Base-by-base conservation (phyloP, 2,888 invertebrate species). In the Seira sanloemensis region DNA sequence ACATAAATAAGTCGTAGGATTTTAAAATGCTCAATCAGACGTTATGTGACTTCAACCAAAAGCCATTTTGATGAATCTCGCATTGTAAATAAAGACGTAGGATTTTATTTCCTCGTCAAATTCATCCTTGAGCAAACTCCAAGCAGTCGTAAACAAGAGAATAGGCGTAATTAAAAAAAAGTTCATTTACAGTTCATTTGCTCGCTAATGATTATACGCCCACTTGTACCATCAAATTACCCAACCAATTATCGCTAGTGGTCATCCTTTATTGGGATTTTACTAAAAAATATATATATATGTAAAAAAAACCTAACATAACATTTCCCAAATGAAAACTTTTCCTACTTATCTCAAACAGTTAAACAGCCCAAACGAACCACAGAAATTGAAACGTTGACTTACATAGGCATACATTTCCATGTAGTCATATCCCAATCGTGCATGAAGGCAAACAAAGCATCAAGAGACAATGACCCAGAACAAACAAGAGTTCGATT, bases 381-480 rank as follows among this genome's bases (percentile, higher is more conserved):
- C 12, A 46, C 0, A 58, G 54, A 54, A 7, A 73, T 18, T 18
- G 27, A 37, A 67, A 69, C 16, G 37, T 4, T 12, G 37, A 4
- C 37, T 37, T 4, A 37, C 12, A 37, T 37, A 37, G 12, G 12
- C n/a, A n/a, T n/a, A n/a, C n/a, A n/a, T n/a, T n/a, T n/a, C 4
- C 37, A 37, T 37, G 37, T 37, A 37, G 12, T 37, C 37, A n/a
- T n/a, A 37, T 37, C 37, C 37, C 12, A 37, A 7, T 37, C 37
- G 12, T 7, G 37, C 12, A 37, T 37, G 12, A 12, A 37, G 37
- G 12, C 37, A 7, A 37, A 37, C 37, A 37, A n/a, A n/a, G n/a
- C n/a, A n/a, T n/a, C n/a, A 37, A 65, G 74, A 75, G 76, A 77
- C 76, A 77, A 77, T 77, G 76, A 77, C 76, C 76, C 67, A 77